phyloP scores from a whole-genome alignment of 2,113 vertebrate genomes.

The Grallaria varia region DNA sequence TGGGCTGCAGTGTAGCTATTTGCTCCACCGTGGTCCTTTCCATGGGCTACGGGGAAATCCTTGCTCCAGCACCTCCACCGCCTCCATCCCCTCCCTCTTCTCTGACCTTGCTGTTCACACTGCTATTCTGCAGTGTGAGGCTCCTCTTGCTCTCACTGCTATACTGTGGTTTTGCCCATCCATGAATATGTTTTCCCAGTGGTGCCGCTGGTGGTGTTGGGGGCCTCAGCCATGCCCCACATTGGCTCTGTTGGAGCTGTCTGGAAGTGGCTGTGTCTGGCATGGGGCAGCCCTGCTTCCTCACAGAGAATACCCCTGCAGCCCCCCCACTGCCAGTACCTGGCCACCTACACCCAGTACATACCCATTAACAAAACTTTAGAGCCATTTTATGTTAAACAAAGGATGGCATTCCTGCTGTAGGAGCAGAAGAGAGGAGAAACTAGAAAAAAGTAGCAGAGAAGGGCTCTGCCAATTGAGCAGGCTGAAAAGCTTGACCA shows the following conservation, averaged over 20 bases:
- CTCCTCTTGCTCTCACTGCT: neutral
- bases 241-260: neutral
- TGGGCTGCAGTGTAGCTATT: neutral
- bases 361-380: neutral
- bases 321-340: neutral
- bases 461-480: neutral
- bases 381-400: neutral
- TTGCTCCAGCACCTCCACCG: neutral
- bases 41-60: neutral
- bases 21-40: neutral
- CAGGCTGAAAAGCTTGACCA: neutral
- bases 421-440: neutral
- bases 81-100: neutral
- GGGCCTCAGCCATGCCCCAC: neutral
- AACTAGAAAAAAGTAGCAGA: neutral
- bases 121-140: neutral
- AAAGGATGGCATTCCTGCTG: neutral
- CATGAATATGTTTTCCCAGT: neutral
- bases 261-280: fast-evolving
- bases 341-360: neutral
- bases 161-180: neutral
- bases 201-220: fast-evolving
- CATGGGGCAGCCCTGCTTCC: neutral
- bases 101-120: neutral
- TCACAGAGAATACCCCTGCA: neutral